Percentiles rank a stretch among this genome's conserved stretches.
Conservation (phyloP, 2,797 vertebrate genomes). For the Phrynocephalus vlangalii region DNA sequence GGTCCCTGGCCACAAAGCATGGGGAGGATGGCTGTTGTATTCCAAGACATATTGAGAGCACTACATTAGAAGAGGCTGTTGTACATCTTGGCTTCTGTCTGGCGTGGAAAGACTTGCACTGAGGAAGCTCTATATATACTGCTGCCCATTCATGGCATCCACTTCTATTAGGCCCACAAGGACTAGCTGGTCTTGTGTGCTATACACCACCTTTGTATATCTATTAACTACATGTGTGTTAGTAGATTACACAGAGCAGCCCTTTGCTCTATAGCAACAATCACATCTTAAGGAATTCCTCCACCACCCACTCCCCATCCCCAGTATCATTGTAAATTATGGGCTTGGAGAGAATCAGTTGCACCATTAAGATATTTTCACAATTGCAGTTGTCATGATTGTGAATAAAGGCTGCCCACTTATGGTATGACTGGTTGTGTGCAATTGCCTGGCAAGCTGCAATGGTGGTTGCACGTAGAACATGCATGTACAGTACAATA, state of each 20-base stretch:
- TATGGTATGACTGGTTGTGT: background rate
- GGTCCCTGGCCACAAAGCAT: background rate
- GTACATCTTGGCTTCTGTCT: background rate
- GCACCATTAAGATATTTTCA: conserved; percentile 3
- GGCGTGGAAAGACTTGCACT: background rate
- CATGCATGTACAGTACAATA: background rate
- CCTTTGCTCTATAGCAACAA: background rate
- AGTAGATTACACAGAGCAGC: background rate
- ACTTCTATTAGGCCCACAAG: conserved; percentile 7
- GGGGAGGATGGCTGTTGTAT: background rate
- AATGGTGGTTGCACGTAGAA: background rate
- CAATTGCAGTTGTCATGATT: background rate
- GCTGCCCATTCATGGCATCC: background rate
- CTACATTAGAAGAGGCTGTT: background rate
- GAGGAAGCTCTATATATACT: background rate
- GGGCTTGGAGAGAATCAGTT: no score
- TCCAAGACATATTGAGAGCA: background rate
- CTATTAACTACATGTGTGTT: background rate
- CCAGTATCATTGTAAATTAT: background rate
- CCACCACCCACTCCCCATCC: background rate
- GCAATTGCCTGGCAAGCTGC: conserved; percentile 9
- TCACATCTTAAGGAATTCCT: background rate
- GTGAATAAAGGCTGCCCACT: background rate
- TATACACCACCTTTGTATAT: background rate
- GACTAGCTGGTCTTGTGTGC: background rate